Base-by-base conservation (phyloP, 30 jellyfish, hydroid and myxozoan genomes). In the Aurelia aurita complex sp. Pacific region DNA sequence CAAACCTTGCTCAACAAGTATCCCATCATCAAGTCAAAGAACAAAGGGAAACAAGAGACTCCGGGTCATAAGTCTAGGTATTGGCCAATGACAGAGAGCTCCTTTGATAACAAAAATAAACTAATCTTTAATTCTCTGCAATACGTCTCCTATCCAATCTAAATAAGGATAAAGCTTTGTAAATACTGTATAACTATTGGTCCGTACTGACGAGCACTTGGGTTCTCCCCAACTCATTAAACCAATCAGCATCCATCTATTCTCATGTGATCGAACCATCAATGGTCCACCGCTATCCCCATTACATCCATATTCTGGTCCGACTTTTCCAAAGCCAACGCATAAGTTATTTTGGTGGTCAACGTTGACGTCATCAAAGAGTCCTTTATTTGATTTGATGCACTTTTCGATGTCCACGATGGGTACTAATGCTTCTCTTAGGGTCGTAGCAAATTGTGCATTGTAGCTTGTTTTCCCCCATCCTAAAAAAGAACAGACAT, bases 201-300 rank as follows among this genome's bases (percentile, higher is more conserved):
- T 77, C 23, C 57, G 35, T 33, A 75, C 38, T 2, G 98, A 67
- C 1, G 86, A 57, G 69, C 98, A 92, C 11, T 79, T 75, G 15
- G 98, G 98, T 40, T 84, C 98, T 9, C 96, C 95, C 98, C 98
- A 92, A 59, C 97, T 87, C 86, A 86, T 82, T 9, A 92, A 46
- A 10, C 98, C 98, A 77, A 71, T 61, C 35, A 87, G 70, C 52
- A 77, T 9, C 98, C 98, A 92, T 33, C 29, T 60, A 2, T 62
- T 67, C 23, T 69, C 43, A 18, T 15, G 18, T 46, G 88, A 33
- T 77, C 82, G 82, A 29, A 55, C 54, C 87, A 84, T 75, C 51
- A 92, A 79, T 10, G 96, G 96, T 5, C 98, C 97, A 2, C 98
- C 98, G 66, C 98, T 92, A 81, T 92, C 98, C 19, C 98, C 98